A percentile compares a stretch with the other conserved stretches of the same genome.
Conservation (phyloP, 2,888 invertebrate species). For the Drosophila tanythrix region DNA sequence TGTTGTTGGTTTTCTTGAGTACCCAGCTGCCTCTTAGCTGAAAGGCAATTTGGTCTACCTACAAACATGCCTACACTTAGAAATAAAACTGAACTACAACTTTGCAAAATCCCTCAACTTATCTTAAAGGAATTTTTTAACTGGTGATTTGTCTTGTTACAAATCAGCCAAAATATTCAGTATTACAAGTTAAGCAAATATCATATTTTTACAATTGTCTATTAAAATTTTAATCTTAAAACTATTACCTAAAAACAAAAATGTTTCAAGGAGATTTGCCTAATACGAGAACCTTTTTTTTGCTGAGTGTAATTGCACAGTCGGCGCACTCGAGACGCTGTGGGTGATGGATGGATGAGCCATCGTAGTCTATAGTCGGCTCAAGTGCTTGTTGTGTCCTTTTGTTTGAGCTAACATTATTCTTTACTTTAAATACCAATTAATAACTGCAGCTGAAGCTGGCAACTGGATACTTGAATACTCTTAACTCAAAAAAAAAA, state of each 20-base stretch:
- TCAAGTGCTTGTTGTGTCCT: conserved; percentile 74
- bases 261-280: neutral
- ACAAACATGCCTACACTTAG: conserved; percentile 14
- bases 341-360: conserved; percentile 79
- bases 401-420: conserved; percentile 78
- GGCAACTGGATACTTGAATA: conserved; percentile 36
- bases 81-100: neutral
- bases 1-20: conserved; percentile 37
- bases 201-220: neutral
- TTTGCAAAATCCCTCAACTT: neutral
- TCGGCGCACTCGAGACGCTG: conserved; percentile 71
- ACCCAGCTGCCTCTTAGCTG: conserved; percentile 55
- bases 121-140: neutral
- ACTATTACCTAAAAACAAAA: fast-evolving
- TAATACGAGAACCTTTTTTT: neutral
- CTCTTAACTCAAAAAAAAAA: conserved; percentile 15
- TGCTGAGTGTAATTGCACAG: conserved; percentile 34
- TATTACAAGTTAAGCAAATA: neutral
- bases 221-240: neutral
- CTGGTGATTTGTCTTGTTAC: no score
- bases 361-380: conserved; percentile 27
- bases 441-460: conserved; percentile 78
- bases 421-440: conserved; percentile 81
- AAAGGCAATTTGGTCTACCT: conserved; percentile 50
- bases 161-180: neutral